Conservation (phyloP, 2,797 vertebrate species). For the Aulostomus chinensis region DNA sequence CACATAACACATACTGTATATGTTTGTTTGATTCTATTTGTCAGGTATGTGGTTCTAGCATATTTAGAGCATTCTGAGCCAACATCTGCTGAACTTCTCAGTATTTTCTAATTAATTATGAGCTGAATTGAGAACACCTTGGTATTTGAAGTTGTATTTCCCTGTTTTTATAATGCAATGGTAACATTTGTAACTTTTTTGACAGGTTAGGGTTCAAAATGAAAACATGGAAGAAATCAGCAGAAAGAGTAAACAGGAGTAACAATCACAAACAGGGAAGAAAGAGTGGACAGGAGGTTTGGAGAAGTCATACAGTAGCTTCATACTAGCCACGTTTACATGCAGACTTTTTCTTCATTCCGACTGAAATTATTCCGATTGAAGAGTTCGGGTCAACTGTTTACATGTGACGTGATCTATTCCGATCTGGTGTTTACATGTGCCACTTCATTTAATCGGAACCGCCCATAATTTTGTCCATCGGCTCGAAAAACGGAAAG, state of each 20-base stretch:
- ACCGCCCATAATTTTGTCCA: too few species aligned
- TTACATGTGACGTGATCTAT: too few species aligned
- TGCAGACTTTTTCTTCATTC: too few species aligned
- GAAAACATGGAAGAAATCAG: constrained; percentile 53
- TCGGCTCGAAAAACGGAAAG: too few species aligned
- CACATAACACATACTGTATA: too few species aligned
- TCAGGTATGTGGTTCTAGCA: constrained; percentile 36
- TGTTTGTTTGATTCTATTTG: constrained; percentile 42
- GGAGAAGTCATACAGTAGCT: constrained; percentile 57
- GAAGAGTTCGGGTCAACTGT: too few species aligned
- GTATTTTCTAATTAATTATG: constrained; percentile 69
- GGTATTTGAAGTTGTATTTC: constrained; percentile 62
- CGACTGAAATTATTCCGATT: too few species aligned
- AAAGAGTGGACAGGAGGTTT: constrained; percentile 48
- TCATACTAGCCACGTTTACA: too few species aligned
- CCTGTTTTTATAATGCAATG: constrained; percentile 66
- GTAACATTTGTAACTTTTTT: constrained; percentile 65
- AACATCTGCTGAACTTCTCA: constrained; percentile 44
- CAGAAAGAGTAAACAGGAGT: constrained; percentile 54
- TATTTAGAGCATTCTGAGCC: constrained; percentile 50
- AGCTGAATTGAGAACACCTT: constrained; percentile 53
- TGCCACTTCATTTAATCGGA: too few species aligned
- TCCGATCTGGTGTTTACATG: too few species aligned
- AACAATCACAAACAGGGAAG: constrained; percentile 50
- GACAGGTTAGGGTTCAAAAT: constrained; percentile 69